Conservation (phyloP, 2,888 invertebrate genomes). For the Dastarcus helophoroides region DNA sequence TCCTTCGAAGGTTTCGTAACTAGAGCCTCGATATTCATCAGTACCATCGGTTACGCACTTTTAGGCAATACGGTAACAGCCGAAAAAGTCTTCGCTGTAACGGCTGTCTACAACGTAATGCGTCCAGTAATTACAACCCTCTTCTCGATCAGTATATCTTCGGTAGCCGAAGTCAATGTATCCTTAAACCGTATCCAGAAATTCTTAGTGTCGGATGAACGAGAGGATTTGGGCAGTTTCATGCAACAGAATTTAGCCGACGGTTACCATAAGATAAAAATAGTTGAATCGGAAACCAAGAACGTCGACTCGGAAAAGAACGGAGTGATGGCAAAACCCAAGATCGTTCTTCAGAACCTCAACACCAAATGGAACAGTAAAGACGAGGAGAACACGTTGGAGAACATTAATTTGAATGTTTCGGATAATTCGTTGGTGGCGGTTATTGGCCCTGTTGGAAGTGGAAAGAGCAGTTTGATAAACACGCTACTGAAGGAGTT, state of each 20-base stretch:
- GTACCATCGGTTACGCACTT: conserved; percentile 65
- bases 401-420: conserved; percentile 37
- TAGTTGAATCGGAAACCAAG: conserved; percentile 3
- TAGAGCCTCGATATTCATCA: conserved; percentile 75
- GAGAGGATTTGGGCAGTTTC: conserved; percentile 33
- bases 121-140: conserved; percentile 82
- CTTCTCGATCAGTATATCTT: conserved; percentile 77
- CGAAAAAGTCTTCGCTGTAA: conserved; percentile 76
- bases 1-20: conserved; percentile 83
- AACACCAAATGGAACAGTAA: conserved; percentile 53
- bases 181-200: conserved; percentile 59
- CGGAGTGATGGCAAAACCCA: conserved; percentile 34
- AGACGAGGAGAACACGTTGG: conserved; percentile 31
- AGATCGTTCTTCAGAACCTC: conserved; percentile 49
- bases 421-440: conserved; percentile 37
- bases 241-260: no score
- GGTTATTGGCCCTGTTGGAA: conserved; percentile 57
- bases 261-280: not conserved
- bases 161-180: conserved; percentile 68
- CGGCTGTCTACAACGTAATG: conserved; percentile 82
- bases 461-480: conserved; percentile 49
- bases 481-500: conserved; percentile 39
- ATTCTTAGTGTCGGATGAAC: conserved; percentile 42
- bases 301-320: conserved; percentile 23
- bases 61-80: conserved; percentile 64